These are phyloP conservation scores for Salvator merianae DNA, from an alignment of 2,113 vertebrate species.

Conservation along the genomic window DNA sequence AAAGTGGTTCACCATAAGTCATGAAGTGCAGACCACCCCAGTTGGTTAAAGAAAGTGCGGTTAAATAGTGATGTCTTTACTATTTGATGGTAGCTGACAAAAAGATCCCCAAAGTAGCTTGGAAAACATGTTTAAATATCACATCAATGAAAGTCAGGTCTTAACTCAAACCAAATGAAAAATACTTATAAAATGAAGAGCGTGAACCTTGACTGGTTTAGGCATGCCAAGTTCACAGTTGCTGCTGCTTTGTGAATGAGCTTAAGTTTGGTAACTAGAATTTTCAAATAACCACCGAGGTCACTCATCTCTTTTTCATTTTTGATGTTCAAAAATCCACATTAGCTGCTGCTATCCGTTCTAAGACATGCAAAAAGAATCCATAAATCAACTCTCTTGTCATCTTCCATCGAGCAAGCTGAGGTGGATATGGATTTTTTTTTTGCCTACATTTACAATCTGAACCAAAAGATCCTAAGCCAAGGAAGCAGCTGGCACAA, in stretches of 20 bases:
- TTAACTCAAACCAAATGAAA: background rate
- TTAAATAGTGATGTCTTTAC: too few species aligned
- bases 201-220: background rate
- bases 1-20: too few species aligned
- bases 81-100: too few species aligned
- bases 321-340: constrained; percentile 64
- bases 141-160: background rate
- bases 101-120: too few species aligned
- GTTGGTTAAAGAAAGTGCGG: too few species aligned
- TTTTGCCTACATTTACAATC: constrained; percentile 81
- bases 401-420: constrained; percentile 76
- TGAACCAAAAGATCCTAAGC: constrained; percentile 80
- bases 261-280: constrained; percentile 9
- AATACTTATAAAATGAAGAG: background rate
- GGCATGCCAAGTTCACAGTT: constrained; percentile 29
- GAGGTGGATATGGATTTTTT: constrained; percentile 76
- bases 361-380: constrained; percentile 65
- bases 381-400: constrained; percentile 72
- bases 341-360: constrained; percentile 56
- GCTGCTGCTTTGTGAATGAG: background rate
- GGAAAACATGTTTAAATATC: background rate
- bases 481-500: constrained; percentile 85
- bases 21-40: too few species aligned
- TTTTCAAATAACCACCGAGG: constrained; percentile 2
- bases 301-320: background rate